phyloP scores from a whole-genome alignment of 2,113 vertebrate genomes.

The Cathartes aura region DNA sequence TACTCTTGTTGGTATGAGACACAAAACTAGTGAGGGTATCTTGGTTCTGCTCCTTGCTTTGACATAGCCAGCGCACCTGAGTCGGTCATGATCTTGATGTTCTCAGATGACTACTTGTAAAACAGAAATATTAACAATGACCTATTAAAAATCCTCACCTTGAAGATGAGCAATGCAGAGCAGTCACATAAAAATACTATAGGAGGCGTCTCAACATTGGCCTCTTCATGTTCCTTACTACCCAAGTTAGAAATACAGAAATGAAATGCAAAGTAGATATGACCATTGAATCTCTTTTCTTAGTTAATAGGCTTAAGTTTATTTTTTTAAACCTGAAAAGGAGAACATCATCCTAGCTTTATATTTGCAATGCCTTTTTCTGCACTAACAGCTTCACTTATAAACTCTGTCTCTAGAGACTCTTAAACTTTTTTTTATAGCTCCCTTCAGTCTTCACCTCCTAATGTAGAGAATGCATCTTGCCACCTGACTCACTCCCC shows the following conservation, averaged over 20 bases:
- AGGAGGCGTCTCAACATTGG: neutral
- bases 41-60: neutral
- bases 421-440: neutral
- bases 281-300: neutral
- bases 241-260: neutral
- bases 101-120: neutral
- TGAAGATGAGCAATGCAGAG: neutral
- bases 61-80: neutral
- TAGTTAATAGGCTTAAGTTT: neutral
- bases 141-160: neutral
- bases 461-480: neutral
- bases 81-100: neutral
- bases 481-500: neutral
- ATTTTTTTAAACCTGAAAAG: neutral
- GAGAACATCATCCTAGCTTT: neutral
- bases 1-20: neutral
- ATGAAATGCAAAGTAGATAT: neutral
- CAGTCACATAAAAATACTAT: neutral
- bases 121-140: neutral
- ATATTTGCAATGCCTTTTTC: neutral
- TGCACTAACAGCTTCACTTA: neutral
- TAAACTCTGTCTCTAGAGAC: neutral
- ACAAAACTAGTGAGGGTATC: neutral
- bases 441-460: slow-evolving; percentile 8
- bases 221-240: neutral